phyloP scores from a whole-genome alignment of 2,113 vertebrate species.

The Fulmarus glacialis region DNA sequence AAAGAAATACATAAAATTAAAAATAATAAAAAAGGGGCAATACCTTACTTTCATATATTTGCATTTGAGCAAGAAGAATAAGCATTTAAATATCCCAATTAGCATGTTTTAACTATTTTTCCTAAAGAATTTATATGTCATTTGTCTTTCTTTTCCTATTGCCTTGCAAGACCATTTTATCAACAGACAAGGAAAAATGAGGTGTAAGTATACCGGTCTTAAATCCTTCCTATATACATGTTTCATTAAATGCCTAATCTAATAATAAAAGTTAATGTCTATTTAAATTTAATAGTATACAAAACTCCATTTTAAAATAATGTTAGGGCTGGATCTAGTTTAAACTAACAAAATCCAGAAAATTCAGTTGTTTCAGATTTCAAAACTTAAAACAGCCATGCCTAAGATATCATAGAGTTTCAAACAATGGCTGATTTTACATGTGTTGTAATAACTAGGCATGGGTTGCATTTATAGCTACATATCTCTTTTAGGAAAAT shows the following conservation, averaged over 20 bases:
- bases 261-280: conserved; percentile 7
- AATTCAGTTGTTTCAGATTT: conserved; percentile 17
- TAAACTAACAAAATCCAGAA: conserved; percentile 27
- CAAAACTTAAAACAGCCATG: not conserved
- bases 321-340: not conserved
- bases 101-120: conserved; percentile 22
- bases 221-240: not conserved
- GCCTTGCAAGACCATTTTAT: not conserved
- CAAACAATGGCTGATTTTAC: conserved; percentile 24
- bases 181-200: conserved; percentile 29
- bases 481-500: not conserved
- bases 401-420: not conserved
- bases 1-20: not conserved
- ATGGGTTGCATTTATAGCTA: not conserved
- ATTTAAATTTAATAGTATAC: not conserved
- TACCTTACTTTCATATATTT: not conserved
- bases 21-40: not conserved
- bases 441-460: not conserved
- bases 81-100: not conserved
- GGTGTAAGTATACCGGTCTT: not conserved
- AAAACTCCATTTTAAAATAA: not conserved
- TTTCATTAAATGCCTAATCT: not conserved
- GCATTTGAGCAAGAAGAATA: not conserved
- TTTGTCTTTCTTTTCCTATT: not conserved
- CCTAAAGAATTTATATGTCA: not conserved